Base-by-base conservation (phyloP, 2,888 invertebrate species). In the Gari tellinella region DNA sequence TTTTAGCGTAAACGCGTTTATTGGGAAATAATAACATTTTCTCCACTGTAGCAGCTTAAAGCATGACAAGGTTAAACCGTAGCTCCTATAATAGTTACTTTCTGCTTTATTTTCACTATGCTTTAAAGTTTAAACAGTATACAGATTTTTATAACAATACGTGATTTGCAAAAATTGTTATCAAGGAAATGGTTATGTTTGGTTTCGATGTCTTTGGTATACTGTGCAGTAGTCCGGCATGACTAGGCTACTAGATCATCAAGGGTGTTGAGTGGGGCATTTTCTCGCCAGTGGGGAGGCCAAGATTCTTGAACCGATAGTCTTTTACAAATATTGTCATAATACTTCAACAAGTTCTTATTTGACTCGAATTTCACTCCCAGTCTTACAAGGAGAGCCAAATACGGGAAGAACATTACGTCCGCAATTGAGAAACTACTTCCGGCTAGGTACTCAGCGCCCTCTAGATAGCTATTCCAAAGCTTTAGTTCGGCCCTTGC, bases 211-310 rank as follows among this genome's bases (percentile, higher is more conserved):
- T n/a, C n/a, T n/a, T n/a, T n/a, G n/a, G n/a, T n/a, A n/a, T n/a
- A n/a, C n/a, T n/a, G n/a, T n/a, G n/a, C n/a, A n/a, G n/a, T n/a
- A n/a, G n/a, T n/a, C n/a, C n/a, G n/a, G n/a, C n/a, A 31, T 31
- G 31, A 7, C 31, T 31, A 31, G 10, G 31, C 31, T 31, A 31
- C 31, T 31, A 31, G 10, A 19, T 43, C 49, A 7, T 49, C 49
- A 15, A 49, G 14, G 5, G 14, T 14, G 19, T 23, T 49, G 21
- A 21, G 49, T 14, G 17, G 4, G 2, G 55, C 40, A 23, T 21
- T 8, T 17, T 74, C 82, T 21, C 66, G 82, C 88, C 88, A 88
- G 69, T 88, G 86, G 1, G 88, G 88, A 2, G 88, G 88, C 83
- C 82, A 81, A 4, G 84, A 80, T 31, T 68, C 63, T 38, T 82